Evolutionary conservation across 2,888 invertebrate species (phyloP).

Genomic region (Sinodicranocentrus sp.): DNA sequence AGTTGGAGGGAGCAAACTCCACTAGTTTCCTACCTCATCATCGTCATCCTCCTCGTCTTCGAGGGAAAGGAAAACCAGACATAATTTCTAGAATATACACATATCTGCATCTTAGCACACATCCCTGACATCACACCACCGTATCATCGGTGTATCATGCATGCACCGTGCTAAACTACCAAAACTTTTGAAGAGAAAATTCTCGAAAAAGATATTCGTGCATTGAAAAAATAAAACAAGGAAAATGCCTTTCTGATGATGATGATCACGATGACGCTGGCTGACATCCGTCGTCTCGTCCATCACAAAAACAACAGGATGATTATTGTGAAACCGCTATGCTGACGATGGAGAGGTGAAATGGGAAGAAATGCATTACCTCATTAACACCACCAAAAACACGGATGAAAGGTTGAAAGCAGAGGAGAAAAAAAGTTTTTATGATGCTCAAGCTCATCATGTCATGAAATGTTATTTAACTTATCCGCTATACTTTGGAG

Average conservation of each 20-base stretch:
- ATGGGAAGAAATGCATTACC: slow-evolving; percentile 22
- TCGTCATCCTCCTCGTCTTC: background rate
- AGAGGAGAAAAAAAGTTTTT: background rate
- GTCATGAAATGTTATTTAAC: slow-evolving; percentile 2
- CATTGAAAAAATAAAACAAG: background rate
- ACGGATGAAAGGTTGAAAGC: background rate
- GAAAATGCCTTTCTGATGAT: slow-evolving; percentile 6
- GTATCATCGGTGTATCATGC: background rate
- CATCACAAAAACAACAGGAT: slow-evolving; percentile 31
- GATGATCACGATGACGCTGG: slow-evolving; percentile 26
- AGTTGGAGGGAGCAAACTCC: background rate
- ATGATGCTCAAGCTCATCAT: background rate
- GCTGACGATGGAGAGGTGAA: background rate
- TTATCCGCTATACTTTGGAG: background rate
- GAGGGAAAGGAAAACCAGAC: background rate
- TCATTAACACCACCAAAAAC: slow-evolving; percentile 37
- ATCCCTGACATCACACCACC: background rate
- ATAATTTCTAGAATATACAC: background rate
- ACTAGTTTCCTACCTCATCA: background rate
- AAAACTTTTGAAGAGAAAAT: slow-evolving; percentile 5
- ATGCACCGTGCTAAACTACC: background rate
- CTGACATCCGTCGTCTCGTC: slow-evolving; percentile 47
- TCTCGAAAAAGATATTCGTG: background rate
- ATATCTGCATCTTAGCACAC: background rate
- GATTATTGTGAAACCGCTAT: background rate